phyloP scores from a whole-genome alignment of 1,140 invertebrate genomes.

The Paracyclopina nana region DNA sequence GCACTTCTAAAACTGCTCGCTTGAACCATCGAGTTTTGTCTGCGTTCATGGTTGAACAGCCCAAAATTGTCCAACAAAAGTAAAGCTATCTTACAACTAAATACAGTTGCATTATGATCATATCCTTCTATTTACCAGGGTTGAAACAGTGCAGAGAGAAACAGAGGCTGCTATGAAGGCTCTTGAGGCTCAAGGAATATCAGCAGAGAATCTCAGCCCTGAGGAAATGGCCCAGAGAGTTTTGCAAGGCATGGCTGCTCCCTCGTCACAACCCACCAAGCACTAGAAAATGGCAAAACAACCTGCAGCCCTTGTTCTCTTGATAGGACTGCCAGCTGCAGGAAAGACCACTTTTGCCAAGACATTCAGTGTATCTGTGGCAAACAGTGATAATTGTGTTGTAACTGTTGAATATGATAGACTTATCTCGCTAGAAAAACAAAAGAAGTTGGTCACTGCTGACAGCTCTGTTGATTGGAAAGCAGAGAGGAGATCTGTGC shows the following conservation, averaged over 20 bases:
- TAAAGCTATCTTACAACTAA: constrained; percentile 1
- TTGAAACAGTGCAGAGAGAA: constrained; percentile 4
- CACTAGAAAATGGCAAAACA: background rate
- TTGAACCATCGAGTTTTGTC: too few relatives aligned
- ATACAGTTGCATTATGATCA: too few relatives aligned
- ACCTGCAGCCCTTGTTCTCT: background rate
- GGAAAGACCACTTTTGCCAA: background rate
- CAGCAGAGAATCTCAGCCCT: background rate
- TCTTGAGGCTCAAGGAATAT: background rate
- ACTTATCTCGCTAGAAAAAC: background rate
- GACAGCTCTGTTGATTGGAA: background rate
- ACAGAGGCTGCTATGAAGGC: background rate
- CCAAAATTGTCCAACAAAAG: background rate
- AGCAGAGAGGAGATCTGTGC: background rate
- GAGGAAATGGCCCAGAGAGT: background rate
- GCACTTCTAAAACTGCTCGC: too few relatives aligned
- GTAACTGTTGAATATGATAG: background rate
- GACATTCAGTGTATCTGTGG: background rate
- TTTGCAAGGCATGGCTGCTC: background rate
- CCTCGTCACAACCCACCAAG: background rate
- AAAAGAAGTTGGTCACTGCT: background rate
- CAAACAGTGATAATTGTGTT: background rate
- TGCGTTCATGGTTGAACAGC: background rate
- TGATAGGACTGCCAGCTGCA: background rate
- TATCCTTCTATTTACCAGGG: background rate